These are phyloP conservation scores for Thamnaconus septentrionalis DNA, from an alignment of 2,113 vertebrate species.

Conservation along the genomic window DNA sequence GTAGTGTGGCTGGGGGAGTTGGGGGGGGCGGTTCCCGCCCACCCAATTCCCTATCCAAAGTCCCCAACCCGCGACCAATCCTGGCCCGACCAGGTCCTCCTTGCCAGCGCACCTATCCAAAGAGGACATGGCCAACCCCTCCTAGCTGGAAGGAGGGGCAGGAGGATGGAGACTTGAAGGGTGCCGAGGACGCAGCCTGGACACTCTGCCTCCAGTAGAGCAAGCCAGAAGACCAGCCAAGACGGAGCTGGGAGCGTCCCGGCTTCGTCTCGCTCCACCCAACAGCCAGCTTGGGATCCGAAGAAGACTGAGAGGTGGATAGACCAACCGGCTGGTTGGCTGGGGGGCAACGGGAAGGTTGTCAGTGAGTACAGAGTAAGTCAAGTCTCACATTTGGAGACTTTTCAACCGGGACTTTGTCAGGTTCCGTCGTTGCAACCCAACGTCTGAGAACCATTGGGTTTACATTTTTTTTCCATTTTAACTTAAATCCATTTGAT, in stretches of 20 bases:
- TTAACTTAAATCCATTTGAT: conserved; percentile 7
- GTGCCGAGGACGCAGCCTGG: conserved; percentile 73
- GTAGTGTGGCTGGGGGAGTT: background rate
- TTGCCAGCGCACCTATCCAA: conserved; percentile 76
- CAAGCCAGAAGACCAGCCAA: conserved; percentile 62
- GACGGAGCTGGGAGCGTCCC: conserved; percentile 48
- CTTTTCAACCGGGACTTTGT: conserved; percentile 3
- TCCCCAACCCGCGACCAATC: conserved; percentile 67
- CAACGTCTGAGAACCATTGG: conserved; percentile 9
- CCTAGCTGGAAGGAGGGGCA: conserved; percentile 72
- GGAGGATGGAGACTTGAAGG: conserved; percentile 70
- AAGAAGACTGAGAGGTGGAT: conserved; percentile 42
- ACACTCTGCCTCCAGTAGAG: conserved; percentile 74
- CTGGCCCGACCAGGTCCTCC: conserved; percentile 69
- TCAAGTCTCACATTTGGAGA: conserved; percentile 18
- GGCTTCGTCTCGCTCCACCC: conserved; percentile 17
- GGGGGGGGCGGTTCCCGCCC: conserved; percentile 31
- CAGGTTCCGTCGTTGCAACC: conserved; percentile 8
- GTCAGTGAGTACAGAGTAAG: conserved; percentile 24
- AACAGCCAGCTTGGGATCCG: conserved; percentile 24
- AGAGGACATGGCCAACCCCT: conserved; percentile 71
- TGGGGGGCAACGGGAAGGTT: conserved; percentile 10
- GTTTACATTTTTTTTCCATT: background rate
- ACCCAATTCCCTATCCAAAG: conserved; percentile 52
- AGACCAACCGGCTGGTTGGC: conserved; percentile 5